Evolutionary conservation across 2,113 vertebrate genomes (phyloP).

Genomic region (Suncus etruscus): DNA sequence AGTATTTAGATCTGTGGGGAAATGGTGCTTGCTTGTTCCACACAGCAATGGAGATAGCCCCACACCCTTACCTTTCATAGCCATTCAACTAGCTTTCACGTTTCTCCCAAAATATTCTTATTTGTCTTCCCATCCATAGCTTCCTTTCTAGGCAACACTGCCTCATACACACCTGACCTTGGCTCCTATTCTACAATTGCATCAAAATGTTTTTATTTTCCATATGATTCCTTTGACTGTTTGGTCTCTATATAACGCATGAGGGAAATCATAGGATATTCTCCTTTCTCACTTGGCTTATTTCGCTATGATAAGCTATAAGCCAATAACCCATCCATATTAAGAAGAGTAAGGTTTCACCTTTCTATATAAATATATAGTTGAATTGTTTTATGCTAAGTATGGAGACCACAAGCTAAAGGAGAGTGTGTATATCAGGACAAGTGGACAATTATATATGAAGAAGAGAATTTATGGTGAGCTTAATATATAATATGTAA

Average conservation of each 20-base stretch:
- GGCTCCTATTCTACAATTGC: not conserved
- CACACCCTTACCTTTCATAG: too few species aligned
- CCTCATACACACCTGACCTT: not conserved
- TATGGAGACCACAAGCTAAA: not conserved
- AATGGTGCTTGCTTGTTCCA: not conserved
- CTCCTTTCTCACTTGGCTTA: not conserved
- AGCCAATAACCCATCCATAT: not conserved
- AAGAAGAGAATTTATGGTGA: not conserved
- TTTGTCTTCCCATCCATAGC: not conserved
- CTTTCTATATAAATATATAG: not conserved
- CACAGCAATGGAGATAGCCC: not conserved
- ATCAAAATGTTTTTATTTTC: not conserved
- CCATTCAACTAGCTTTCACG: too few species aligned
- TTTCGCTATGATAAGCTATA: not conserved
- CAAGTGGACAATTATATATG: not conserved
- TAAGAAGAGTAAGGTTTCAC: not conserved
- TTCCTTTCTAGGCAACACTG: not conserved
- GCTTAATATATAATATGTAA: not conserved
- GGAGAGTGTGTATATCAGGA: not conserved
- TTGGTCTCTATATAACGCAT: not conserved
- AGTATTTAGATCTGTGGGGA: not conserved
- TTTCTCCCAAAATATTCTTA: not conserved
- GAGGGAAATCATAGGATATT: not conserved
- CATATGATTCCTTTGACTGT: not conserved
- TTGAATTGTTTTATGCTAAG: not conserved